Conservation (phyloP, 2,888 invertebrate species). For the Drosophila algonquin region DNA sequence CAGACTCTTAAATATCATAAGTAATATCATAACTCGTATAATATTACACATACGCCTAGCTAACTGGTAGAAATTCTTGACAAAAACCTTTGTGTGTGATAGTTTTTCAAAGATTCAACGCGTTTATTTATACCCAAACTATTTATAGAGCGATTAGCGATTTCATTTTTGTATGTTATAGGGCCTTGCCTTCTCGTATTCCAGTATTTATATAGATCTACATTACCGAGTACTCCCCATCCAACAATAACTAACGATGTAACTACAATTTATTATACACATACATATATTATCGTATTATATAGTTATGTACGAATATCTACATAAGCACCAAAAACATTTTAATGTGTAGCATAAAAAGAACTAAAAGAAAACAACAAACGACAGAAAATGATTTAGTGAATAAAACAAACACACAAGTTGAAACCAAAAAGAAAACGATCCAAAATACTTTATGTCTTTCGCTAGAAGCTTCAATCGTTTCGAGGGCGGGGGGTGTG, state of each 20-base stretch:
- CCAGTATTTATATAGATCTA: constrained; percentile 56
- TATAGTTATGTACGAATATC: constrained; percentile 30
- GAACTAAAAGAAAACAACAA: constrained; percentile 15
- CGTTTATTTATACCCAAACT: constrained; percentile 39
- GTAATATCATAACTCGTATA: not conserved
- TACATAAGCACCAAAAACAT: constrained; percentile 74
- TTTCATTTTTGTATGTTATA: constrained; percentile 11
- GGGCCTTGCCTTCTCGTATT: constrained; percentile 53
- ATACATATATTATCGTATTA: constrained; percentile 1
- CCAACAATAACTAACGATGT: constrained; percentile 28
- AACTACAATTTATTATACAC: constrained; percentile 33
- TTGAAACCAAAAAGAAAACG: constrained; percentile 53
- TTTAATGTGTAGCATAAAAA: constrained; percentile 75
- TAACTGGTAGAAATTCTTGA: constrained; percentile 53
- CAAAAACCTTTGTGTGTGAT: constrained; percentile 69
- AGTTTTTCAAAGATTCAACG: constrained; percentile 71
- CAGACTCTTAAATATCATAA: constrained; percentile 5
- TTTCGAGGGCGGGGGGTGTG: not conserved
- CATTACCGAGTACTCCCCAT: not conserved
- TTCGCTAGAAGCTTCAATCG: constrained; percentile 72
- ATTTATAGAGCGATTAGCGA: not conserved
- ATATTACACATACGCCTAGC: constrained; percentile 53
- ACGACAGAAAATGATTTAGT: constrained; percentile 58
- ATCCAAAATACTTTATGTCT: constrained; percentile 69
- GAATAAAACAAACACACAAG: constrained; percentile 68